These are phyloP conservation scores for Enhydra lutris DNA, from an alignment of 2,113 vertebrate species.

Conservation along the genomic window DNA sequence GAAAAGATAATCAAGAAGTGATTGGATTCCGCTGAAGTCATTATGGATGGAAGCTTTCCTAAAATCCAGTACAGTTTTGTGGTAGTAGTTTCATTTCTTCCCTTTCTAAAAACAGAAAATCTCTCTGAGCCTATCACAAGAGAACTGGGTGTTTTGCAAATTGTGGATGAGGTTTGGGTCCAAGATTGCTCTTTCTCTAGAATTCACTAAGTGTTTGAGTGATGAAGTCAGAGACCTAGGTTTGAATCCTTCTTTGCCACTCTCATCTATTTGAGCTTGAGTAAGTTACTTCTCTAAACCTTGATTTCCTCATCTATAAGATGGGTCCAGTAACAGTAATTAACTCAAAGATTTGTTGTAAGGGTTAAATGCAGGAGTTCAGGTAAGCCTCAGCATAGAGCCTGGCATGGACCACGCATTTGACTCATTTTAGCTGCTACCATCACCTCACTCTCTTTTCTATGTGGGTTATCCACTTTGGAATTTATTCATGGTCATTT, in stretches of 20 bases:
- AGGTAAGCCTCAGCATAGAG: background rate
- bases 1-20: background rate
- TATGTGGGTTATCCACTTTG: background rate
- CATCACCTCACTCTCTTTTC: background rate
- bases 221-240: background rate
- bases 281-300: constrained; percentile 16
- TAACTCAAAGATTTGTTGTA: background rate
- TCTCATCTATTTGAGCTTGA: constrained; percentile 15
- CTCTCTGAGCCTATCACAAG: background rate
- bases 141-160: background rate
- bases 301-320: constrained; percentile 36
- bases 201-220: constrained; percentile 8
- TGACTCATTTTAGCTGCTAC: background rate
- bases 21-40: background rate
- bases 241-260: background rate
- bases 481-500: background rate
- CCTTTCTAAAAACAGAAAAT: background rate
- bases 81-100: background rate
- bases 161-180: background rate
- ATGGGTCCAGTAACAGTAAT: background rate
- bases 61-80: constrained; percentile 25
- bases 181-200: background rate
- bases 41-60: background rate
- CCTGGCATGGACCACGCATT: background rate
- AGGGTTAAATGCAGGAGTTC: background rate